Percentiles rank a stretch among this genome's conserved stretches.
phyloP scores from a whole-genome alignment of 64 coral and sea anemone species.

The Actinia equina region DNA sequence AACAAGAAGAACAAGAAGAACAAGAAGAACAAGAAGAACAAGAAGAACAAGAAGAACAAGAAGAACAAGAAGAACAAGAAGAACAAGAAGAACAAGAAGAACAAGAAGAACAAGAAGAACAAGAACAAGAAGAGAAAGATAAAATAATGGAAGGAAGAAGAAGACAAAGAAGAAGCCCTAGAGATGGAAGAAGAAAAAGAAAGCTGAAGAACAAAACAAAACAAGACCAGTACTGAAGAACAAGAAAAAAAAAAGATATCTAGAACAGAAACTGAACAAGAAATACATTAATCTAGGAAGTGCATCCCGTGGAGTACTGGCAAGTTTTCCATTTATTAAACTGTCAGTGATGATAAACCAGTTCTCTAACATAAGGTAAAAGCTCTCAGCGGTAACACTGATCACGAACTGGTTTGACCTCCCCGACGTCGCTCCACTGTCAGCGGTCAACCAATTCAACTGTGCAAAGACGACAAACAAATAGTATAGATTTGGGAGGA shows the following conservation, averaged over 20 bases:
- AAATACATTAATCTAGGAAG: background rate
- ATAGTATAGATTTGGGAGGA: background rate
- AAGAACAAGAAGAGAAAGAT: background rate
- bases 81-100: background rate
- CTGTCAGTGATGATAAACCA: background rate
- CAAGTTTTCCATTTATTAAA: background rate
- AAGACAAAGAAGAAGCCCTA: background rate
- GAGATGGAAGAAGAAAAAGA: background rate
- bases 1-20: background rate
- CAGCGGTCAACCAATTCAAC: background rate
- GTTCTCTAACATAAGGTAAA: background rate
- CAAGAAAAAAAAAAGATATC: background rate
- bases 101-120: background rate
- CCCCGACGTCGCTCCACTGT: background rate
- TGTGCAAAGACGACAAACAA: background rate
- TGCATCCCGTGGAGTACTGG: background rate
- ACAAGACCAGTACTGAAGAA: background rate
- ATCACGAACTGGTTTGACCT: background rate
- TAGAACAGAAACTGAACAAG: background rate
- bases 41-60: background rate
- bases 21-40: background rate
- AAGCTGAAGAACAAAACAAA: background rate
- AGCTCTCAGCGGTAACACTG: background rate
- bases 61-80: background rate
- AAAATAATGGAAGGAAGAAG: background rate